Evolutionary conservation across 2,797 vertebrate genomes (phyloP).

Genomic region (Channallabes apus): DNA sequence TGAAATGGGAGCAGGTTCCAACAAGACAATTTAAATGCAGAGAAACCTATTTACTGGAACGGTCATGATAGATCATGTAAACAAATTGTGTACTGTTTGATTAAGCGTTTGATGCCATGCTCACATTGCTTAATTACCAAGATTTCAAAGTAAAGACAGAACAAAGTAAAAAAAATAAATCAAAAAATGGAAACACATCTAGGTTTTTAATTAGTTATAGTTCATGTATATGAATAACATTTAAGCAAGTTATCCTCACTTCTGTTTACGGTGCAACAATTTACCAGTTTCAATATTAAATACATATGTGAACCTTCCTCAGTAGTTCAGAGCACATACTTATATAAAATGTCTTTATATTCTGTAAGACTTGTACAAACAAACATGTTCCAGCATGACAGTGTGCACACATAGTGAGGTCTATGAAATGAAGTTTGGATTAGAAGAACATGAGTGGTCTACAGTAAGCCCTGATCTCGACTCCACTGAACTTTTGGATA

Average conservation of each 20-base stretch:
- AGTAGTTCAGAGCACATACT: neutral
- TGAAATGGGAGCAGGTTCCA: constrained; percentile 30
- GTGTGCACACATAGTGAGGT: neutral
- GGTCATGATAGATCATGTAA: constrained; percentile 37
- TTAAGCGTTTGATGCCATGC: constrained; percentile 43
- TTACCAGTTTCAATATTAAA: too few species aligned
- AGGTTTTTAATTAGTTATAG: constrained; percentile 29
- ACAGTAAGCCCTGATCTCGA: neutral
- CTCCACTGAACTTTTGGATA: too few species aligned
- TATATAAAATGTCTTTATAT: neutral
- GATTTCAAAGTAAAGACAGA: constrained; percentile 38
- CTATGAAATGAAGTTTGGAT: neutral
- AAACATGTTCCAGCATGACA: neutral
- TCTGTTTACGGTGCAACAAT: neutral
- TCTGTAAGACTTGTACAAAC: neutral
- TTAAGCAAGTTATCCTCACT: neutral
- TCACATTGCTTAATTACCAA: constrained; percentile 47
- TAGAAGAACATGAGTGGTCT: neutral
- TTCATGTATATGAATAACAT: constrained; percentile 39
- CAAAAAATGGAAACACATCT: constrained; percentile 20
- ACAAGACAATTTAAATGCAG: constrained; percentile 38
- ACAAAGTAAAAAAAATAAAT: neutral
- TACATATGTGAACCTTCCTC: neutral
- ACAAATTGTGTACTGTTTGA: constrained; percentile 48
- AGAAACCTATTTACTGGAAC: constrained; percentile 35